Evolutionary conservation across 2,888 invertebrate genomes (phyloP), one percentile per base, ranked within the genome.

Genomic region (Parnassius smintheus): DNA sequence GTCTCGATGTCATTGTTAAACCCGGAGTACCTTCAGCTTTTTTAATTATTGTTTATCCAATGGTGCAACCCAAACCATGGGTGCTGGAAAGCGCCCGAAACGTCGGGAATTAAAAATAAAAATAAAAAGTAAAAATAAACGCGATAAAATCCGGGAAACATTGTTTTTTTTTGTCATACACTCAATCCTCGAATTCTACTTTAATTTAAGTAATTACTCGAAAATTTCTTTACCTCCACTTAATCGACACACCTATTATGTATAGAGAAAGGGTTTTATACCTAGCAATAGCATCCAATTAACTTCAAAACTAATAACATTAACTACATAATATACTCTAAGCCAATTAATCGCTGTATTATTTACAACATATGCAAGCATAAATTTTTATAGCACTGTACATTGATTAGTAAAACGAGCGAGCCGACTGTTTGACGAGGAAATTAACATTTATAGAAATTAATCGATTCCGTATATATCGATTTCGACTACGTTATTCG

Each of bases 361-460:
- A 87, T 87, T 83, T 85, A 85, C 74, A 78, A 80, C 80, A 72
- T 72, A 75, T 71, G 71, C 74, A 71, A 72, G 76, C 76, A 83
- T 85, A 83, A 84, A 85, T 78, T 79, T 86, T 87, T 86, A 86
- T 81, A 73, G 79, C 81, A 79, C 85, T 77, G 85, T 82, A 83
- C 84, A 82, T 84, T 88, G 86, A 90, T 90, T 88, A 89, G 83
- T 82, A 78, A 86, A 88, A 89, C 88, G 85, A 86, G 78, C 79
- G 72, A 69, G 72, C 82, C 80, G 83, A 84, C 86, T 85, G 82
- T 87, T 88, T 88, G 88, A 88, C 81, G 86, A 85, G 81, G 78
- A 76, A 86, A 86, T 89, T 88, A 87, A 87, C 85, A 88, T 88
- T 86, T 84, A 84, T 83, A 82, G 82, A 85, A 86, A 90, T 87